Percentiles rank a stretch among this genome's conserved stretches.
Conservation (phyloP, 2,113 vertebrate species). For the Indicator maculatus region DNA sequence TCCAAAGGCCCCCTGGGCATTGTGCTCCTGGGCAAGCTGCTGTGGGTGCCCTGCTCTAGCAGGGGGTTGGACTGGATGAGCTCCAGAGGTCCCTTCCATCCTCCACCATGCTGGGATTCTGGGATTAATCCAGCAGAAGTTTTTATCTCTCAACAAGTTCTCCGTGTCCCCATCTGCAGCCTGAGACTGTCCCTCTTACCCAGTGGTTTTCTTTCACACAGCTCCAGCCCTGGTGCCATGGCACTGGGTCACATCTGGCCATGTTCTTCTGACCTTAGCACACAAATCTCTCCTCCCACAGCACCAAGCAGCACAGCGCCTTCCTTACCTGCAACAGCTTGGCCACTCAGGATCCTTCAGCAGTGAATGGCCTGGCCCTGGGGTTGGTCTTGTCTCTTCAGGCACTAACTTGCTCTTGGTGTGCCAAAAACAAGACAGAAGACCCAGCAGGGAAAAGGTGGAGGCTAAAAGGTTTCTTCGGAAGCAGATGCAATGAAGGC, state of each 20-base stretch:
- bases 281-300: neutral
- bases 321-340: neutral
- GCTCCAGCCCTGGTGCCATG: neutral
- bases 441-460: neutral
- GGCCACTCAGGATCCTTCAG: neutral
- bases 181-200: rapidly evolving
- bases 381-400: neutral
- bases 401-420: rapidly evolving
- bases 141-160: no score
- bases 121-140: no score
- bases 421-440: neutral
- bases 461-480: rapidly evolving
- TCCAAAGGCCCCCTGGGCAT: no score
- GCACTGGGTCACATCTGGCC: neutral
- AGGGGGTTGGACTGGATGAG: no score
- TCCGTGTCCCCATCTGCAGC: rapidly evolving
- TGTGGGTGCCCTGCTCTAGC: no score
- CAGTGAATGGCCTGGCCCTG: neutral
- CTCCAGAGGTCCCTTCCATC: no score
- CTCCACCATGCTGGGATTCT: no score
- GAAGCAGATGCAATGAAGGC: neutral
- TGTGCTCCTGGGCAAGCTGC: no score
- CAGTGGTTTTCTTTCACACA: neutral
- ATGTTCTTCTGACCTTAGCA: neutral
- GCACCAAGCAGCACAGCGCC: rapidly evolving